Conservation (phyloP, 2,113 vertebrate species). For the Vidua chalybeata region DNA sequence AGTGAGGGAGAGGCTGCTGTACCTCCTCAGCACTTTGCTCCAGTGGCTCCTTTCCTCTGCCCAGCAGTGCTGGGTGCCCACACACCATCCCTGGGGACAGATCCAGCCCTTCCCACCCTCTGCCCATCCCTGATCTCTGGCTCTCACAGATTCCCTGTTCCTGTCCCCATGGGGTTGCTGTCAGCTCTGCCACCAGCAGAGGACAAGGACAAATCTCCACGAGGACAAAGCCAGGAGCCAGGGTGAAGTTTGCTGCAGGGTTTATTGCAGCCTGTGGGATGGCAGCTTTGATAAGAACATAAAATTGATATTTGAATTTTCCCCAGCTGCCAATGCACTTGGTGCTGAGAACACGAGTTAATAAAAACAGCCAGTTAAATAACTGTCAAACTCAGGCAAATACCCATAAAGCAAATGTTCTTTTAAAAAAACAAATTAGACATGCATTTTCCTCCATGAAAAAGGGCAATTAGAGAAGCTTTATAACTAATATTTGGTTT, state of each 20-base stretch:
- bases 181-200: not conserved
- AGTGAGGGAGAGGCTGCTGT: not conserved
- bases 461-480: slow-evolving; percentile 67
- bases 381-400: slow-evolving; percentile 73
- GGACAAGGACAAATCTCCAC: not conserved
- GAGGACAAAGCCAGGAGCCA: not conserved
- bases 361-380: slow-evolving; percentile 76
- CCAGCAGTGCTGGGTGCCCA: not conserved
- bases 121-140: not conserved
- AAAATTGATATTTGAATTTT: slow-evolving; percentile 64
- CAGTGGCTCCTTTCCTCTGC: not conserved
- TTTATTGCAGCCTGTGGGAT: slow-evolving; percentile 30
- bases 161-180: fast-evolving
- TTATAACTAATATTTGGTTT: slow-evolving; percentile 72
- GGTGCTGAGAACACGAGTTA: slow-evolving; percentile 59
- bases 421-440: slow-evolving; percentile 66
- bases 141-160: fast-evolving
- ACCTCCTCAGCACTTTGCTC: not conserved
- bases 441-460: slow-evolving; percentile 57
- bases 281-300: slow-evolving; percentile 35
- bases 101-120: not conserved
- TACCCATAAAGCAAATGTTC: slow-evolving; percentile 56
- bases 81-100: fast-evolving
- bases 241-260: not conserved
- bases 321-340: slow-evolving; percentile 64